These are phyloP conservation scores for Solenopsis invicta DNA, from an alignment of 1,140 invertebrate genomes.

Conservation along the genomic window DNA sequence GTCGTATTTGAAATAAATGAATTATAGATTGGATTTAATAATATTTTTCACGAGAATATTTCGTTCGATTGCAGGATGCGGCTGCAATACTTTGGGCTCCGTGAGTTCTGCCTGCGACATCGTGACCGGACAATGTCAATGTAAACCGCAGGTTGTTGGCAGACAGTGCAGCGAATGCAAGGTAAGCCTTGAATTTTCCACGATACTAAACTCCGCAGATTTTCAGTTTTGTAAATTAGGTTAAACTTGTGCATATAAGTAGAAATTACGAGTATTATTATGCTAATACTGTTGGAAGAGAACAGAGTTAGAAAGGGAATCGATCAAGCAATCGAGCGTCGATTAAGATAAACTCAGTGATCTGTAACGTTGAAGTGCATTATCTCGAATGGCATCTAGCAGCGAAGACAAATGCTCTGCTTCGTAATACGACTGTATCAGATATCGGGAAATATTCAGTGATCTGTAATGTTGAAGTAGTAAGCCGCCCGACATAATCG, in stretches of 20 bases:
- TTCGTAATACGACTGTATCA: constrained; percentile 14
- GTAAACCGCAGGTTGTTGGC: constrained; percentile 94
- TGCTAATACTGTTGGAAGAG: too few relatives aligned
- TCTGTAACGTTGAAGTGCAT: constrained; percentile 6
- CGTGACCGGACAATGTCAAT: constrained; percentile 95
- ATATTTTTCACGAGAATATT: constrained; percentile 28
- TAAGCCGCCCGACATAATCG: background rate
- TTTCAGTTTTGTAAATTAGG: background rate
- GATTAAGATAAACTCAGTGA: constrained; percentile 20
- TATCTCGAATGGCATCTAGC: constrained; percentile 21
- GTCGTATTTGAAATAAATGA: background rate
- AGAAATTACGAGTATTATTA: too few relatives aligned
- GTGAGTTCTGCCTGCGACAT: constrained; percentile 93
- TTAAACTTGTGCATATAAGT: background rate
- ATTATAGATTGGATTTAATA: background rate
- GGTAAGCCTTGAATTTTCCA: constrained; percentile 86
- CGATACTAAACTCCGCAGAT: background rate
- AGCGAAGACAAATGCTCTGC: constrained; percentile 25
- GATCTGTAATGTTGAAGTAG: background rate
- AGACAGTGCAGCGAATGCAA: constrained; percentile 95
- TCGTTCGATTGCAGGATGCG: constrained; percentile 89
- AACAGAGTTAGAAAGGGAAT: background rate
- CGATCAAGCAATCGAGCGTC: background rate
- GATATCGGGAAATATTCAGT: constrained; percentile 12
- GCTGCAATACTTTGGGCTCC: constrained; percentile 92